Evolutionary conservation across 2,113 vertebrate genomes (phyloP), one percentile per base, ranked within the genome.

Genomic region (Ciconia boyciana): DNA sequence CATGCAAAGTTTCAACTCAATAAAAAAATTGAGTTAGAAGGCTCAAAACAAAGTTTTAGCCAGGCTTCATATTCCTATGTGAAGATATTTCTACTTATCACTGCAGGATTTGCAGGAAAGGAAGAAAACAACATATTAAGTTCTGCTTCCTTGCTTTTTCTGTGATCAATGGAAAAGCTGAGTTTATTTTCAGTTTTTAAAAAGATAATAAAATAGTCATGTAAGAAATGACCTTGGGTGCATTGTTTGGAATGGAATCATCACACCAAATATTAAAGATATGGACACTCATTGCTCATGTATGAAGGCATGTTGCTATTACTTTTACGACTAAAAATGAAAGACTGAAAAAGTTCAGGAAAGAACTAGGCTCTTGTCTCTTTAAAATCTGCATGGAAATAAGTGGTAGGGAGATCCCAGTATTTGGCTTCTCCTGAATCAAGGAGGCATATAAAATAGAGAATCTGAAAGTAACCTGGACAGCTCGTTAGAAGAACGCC

Each of bases 401-500:
- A 28, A 72, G 24, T 1, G 28, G 24, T n/a, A 77, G 61, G 87
- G 83, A 85, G 46, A 77, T 34, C 20, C 70, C 57, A 36, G 39
- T 12, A 29, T n/a, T 25, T 44, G 69, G 52, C 13, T 92, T 79
- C 61, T 54, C 57, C 76, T 39, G 66, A 87, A 70, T 51, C 66
- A 87, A 83, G 79, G 68, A 90, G 78, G 51, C n/a, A 62, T 24
- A 36, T 57, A 36, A 93, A 93, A 64, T 4, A 74, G n/a, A 80
- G 49, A 60, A 54, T 46, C 48, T 48, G 74, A 24, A 57, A 92
- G 89, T 9, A 82, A 70, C 87, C 46, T 60, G 93, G 95, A 58
- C 93, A 94, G 93, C 97, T 97, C 32, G 36, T 97, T 97, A 97
- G 93, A 77, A 93, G 95, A 93, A 51, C 0, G 84, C 96, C 96